phyloP scores from a whole-genome alignment of 2,797 vertebrate species.

The Aulostomus chinensis region DNA sequence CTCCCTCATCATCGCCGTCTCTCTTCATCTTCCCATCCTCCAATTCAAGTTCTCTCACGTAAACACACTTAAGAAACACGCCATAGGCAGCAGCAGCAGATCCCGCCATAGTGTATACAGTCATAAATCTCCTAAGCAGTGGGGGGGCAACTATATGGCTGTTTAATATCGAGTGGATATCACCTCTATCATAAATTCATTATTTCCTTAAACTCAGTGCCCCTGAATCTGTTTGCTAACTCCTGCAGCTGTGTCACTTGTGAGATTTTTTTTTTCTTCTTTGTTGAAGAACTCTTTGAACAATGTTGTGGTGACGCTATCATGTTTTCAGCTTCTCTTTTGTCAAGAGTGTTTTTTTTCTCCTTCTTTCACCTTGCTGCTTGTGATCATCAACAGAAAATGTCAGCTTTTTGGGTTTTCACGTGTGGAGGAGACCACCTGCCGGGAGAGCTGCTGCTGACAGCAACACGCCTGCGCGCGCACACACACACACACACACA shows the following conservation, averaged over 20 bases:
- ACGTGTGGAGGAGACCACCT: background rate
- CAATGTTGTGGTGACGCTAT: conserved; percentile 26
- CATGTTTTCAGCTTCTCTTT: conserved; percentile 9
- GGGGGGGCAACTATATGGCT: conserved; percentile 37
- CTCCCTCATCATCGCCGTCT: conserved; percentile 16
- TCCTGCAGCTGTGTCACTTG: conserved; percentile 20
- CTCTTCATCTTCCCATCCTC: conserved; percentile 19
- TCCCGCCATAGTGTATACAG: conserved; percentile 31
- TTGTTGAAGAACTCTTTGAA: conserved; percentile 52
- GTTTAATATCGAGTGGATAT: conserved; percentile 39
- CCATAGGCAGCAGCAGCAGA: conserved; percentile 42
- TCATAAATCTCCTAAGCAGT: conserved; percentile 48
- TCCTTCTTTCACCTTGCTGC: conserved; percentile 45
- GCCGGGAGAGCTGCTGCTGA: conserved; percentile 18
- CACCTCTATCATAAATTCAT: conserved; percentile 50
- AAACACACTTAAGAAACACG: conserved; percentile 30
- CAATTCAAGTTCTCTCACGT: conserved; percentile 4
- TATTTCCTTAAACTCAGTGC: conserved; percentile 45
- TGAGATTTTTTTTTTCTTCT: conserved; percentile 31
- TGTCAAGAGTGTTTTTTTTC: conserved; percentile 8
- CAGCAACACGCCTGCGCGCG: conserved; percentile 29
- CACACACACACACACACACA: conserved; percentile 15
- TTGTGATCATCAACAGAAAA: background rate
- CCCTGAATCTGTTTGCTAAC: conserved; percentile 38
- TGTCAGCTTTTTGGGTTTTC: background rate